These are phyloP conservation scores for Cephalopholis sonnerati DNA, from an alignment of 2,113 vertebrate genomes.

Conservation along the genomic window DNA sequence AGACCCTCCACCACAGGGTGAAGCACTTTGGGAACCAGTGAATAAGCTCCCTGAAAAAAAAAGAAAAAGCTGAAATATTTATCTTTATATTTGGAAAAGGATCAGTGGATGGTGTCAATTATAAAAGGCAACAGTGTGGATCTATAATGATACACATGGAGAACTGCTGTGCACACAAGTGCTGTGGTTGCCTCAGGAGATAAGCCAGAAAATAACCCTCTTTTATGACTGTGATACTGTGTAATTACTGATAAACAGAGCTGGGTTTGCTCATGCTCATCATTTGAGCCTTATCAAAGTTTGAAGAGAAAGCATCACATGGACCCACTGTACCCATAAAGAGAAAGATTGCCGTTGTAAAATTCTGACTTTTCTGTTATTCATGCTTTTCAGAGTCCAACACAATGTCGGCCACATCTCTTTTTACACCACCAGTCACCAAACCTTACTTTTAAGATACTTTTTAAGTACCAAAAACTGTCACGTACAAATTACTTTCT, in stretches of 20 bases:
- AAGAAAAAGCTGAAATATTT: not conserved
- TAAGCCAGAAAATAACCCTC: conserved; percentile 21
- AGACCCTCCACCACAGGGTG: conserved; percentile 71
- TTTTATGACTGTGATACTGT: conserved; percentile 37
- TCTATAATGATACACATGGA: not conserved
- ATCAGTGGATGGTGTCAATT: not conserved
- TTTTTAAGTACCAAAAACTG: too few species aligned
- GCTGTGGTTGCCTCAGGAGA: conserved; percentile 19
- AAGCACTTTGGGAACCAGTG: conserved; percentile 12
- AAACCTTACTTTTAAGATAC: too few species aligned
- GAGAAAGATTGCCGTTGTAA: not conserved
- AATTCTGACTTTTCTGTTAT: not conserved
- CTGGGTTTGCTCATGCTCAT: not conserved
- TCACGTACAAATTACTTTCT: too few species aligned
- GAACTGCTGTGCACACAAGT: conserved; percentile 28
- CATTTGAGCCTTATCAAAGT: conserved; percentile 16
- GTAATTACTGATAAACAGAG: not conserved
- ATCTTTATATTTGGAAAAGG: not conserved
- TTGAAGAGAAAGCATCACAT: not conserved
- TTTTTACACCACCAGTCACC: too few species aligned
- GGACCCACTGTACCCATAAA: not conserved
- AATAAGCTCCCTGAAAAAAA: conserved; percentile 83
- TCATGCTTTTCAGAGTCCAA: not conserved
- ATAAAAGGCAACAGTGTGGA: not conserved
- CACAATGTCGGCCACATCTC: not conserved